Base-by-base conservation (phyloP, 2,888 invertebrate genomes). In the Dione juno region DNA sequence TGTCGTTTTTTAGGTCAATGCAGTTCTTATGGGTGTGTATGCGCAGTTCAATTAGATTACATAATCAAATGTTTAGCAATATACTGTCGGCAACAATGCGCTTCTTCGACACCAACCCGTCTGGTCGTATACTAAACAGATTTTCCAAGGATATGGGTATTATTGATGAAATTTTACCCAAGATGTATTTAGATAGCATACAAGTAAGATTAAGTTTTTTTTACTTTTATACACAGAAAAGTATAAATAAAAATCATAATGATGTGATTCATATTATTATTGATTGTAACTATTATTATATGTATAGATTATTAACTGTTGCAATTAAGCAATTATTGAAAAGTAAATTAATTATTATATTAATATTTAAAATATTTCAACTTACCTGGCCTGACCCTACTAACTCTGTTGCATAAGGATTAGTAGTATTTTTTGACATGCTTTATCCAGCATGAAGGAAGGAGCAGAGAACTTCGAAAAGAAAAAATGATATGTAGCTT, bases 141-240 rank as follows among this genome's bases (percentile, higher is more conserved):
- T 97, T 97, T 87, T 96, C 97, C 0, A 97, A 97, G 83, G 97
- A 97, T 81, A 95, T 97, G 88, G 97, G 97, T 0, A 93, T 96
- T 1, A 94, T 97, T 61, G 97, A 97, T 80, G 97, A 97, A 85
- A 89, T 95, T 19, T 84, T 97, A 65, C 96, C 96, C 0, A 88
- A 93, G 73, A 94, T 95, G 80, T 94, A 95, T 81, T 86, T 96
- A 61, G 96, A 96, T 80, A 95, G 96, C 66, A 94, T 94, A 66
- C 95, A 95, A 89, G 94, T 93, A 77, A 72, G 73, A 57, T 8
- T 21, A 19, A 28, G 2, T 28, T 28, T 28, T 28, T 28, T 28
- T 28, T 28, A 28, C 2, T 28, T 28, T 28, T 28, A 28, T 28
- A 5, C 5, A 3, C 28, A 28, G 28, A 28, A 28, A 28, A 28